Conservation (phyloP, 37 sponge, comb jelly and placozoan genomes). For the Haliclona indistincta region DNA sequence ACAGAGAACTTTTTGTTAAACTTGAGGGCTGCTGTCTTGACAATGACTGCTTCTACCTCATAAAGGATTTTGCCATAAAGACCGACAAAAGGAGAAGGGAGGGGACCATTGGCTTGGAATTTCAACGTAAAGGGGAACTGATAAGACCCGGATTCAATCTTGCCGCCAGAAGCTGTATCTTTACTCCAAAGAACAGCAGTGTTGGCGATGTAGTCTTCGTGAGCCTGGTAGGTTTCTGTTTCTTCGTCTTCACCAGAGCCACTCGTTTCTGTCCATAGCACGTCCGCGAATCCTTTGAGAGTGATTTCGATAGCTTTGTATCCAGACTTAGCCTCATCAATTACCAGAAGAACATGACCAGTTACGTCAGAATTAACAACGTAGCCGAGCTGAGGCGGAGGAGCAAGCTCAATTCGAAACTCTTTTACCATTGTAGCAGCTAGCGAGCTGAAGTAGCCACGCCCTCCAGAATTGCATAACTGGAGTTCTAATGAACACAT, state of each 20-base stretch:
- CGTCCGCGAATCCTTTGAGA: conserved; percentile 41
- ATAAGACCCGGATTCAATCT: conserved; percentile 31
- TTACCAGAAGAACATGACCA: conserved; percentile 18
- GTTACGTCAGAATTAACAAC: conserved; percentile 17
- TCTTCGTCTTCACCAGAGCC: conserved; percentile 24
- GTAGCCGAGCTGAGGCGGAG: no score
- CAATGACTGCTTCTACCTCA: neutral
- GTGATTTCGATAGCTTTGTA: conserved; percentile 32
- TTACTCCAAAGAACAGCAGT: conserved; percentile 23
- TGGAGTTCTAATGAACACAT: no score
- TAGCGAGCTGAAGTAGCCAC: no score
- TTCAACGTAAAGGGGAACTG: conserved; percentile 44
- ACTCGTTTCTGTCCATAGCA: conserved; percentile 61
- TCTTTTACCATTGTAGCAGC: no score
- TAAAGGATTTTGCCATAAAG: neutral
- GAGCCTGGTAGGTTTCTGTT: conserved; percentile 30
- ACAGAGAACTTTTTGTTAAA: conserved; percentile 33
- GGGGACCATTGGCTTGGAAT: neutral
- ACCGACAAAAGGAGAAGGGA: neutral
- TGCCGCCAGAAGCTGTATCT: conserved; percentile 4
- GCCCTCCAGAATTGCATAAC: no score
- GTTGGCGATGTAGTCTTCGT: conserved; percentile 22
- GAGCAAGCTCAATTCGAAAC: no score
- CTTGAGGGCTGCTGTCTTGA: conserved; percentile 42
- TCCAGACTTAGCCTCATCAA: conserved; percentile 18